Conservation (phyloP, 2,113 vertebrate genomes). For the Sakesphorus luctuosus region DNA sequence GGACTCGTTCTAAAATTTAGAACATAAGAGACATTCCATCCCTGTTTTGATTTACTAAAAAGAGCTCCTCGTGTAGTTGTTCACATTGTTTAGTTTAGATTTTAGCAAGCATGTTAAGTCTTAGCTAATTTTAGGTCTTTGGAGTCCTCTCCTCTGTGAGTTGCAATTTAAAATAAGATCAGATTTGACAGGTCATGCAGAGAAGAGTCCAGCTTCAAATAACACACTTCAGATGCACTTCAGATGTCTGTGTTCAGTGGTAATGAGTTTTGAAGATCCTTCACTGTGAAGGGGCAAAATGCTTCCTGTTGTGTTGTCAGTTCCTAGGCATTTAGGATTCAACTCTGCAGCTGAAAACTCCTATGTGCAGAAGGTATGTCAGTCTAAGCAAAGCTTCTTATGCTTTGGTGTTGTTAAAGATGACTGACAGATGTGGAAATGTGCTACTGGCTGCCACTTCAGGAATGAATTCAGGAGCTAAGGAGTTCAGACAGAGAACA, state of each 20-base stretch:
- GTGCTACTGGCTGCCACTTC: neutral
- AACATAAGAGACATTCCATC: neutral
- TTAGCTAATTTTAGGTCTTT: slow-evolving; percentile 47
- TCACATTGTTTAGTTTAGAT: slow-evolving; percentile 5
- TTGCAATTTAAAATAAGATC: slow-evolving; percentile 54
- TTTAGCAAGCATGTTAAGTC: slow-evolving; percentile 19
- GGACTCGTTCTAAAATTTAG: neutral
- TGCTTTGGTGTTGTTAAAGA: neutral
- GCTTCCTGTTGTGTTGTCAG: slow-evolving; percentile 55
- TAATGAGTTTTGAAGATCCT: slow-evolving; percentile 64
- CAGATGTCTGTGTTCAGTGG: slow-evolving; percentile 48
- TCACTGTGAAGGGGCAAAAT: slow-evolving; percentile 29
- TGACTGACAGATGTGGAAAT: slow-evolving; percentile 40
- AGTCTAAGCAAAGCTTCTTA: neutral
- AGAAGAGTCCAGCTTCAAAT: slow-evolving; percentile 56
- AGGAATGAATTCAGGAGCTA: neutral
- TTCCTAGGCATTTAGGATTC: slow-evolving; percentile 28
- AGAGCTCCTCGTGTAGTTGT: neutral
- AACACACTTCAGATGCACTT: slow-evolving; percentile 41
- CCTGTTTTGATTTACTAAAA: neutral
- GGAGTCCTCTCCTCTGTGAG: slow-evolving; percentile 25
- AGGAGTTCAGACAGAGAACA: neutral
- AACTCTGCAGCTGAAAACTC: slow-evolving; percentile 6
- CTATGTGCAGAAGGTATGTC: neutral
- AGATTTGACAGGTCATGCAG: slow-evolving; percentile 49